A percentile compares a stretch with the other conserved stretches of the same genome.
Evolutionary conservation across 2,888 invertebrate genomes (phyloP).

Genomic region (Polymixis lichenea): DNA sequence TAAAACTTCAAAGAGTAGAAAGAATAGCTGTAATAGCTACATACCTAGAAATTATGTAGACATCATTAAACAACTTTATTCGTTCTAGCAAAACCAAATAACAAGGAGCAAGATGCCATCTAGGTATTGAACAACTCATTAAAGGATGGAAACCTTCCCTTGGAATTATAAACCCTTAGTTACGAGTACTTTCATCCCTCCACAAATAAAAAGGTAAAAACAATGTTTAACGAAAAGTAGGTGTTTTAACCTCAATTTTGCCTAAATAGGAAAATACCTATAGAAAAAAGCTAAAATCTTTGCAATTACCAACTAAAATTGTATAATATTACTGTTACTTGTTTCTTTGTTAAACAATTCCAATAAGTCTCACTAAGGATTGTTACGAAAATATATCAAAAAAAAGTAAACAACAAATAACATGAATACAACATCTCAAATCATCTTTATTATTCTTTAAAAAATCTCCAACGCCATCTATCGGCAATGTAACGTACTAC

Average conservation of each 20-base stretch:
- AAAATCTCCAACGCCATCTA: constrained; percentile 71
- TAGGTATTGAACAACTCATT: constrained; percentile 2
- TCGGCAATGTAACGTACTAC: constrained; percentile 31
- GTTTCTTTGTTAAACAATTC: background rate
- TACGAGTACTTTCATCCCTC: background rate
- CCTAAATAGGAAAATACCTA: no score
- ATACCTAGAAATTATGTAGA: background rate
- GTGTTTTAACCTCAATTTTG: no score
- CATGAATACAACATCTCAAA: background rate
- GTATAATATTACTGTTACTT: no score
- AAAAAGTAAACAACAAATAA: background rate
- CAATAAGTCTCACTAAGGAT: background rate
- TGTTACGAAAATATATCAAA: background rate
- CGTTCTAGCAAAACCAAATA: background rate
- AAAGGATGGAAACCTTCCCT: background rate
- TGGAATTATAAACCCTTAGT: no score
- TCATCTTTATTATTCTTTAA: background rate
- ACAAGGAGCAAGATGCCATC: constrained; percentile 24
- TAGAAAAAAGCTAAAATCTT: no score
- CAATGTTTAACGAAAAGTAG: no score
- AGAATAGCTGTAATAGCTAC: background rate
- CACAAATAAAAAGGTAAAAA: background rate
- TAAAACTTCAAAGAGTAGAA: background rate
- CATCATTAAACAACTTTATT: background rate
- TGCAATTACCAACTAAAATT: background rate